Evolutionary conservation across 2,113 vertebrate species (phyloP).

Genomic region (Cyphomyrus discorhynchus): DNA sequence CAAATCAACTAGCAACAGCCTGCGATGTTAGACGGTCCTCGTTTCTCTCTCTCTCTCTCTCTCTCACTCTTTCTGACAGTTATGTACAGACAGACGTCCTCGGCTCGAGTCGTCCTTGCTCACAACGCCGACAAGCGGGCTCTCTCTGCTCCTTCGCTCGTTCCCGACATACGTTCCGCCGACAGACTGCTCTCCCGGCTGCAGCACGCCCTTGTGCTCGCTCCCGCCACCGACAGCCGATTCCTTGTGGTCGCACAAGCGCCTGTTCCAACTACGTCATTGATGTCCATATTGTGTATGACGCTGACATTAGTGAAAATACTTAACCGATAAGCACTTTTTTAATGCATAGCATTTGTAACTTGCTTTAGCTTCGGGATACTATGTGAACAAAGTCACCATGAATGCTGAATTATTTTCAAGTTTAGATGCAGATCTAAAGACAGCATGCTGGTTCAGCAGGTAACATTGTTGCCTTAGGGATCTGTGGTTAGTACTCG

Average conservation of each 20-base stretch:
- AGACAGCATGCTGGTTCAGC: neutral
- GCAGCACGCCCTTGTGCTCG: slow-evolving; percentile 14
- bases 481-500: neutral
- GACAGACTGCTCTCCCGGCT: neutral
- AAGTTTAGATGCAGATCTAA: neutral
- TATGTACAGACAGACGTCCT: neutral
- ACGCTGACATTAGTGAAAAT: neutral
- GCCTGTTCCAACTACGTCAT: neutral
- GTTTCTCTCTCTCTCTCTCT: slow-evolving; percentile 1
- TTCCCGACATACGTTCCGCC: slow-evolving; percentile 5
- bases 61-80: neutral
- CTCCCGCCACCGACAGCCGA: slow-evolving; percentile 21
- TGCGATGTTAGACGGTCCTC: slow-evolving; percentile 19
- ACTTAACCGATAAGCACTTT: neutral
- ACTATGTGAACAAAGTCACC: neutral
- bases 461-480: neutral
- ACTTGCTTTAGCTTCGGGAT: neutral
- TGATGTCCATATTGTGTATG: neutral
- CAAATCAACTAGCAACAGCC: neutral
- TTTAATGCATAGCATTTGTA: neutral
- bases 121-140: neutral
- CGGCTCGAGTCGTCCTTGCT: slow-evolving; percentile 42
- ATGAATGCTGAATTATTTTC: neutral
- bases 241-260: slow-evolving; percentile 16
- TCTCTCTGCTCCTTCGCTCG: neutral